phyloP scores from a whole-genome alignment of 2,113 vertebrate genomes.

The Cynocephalus volans region DNA sequence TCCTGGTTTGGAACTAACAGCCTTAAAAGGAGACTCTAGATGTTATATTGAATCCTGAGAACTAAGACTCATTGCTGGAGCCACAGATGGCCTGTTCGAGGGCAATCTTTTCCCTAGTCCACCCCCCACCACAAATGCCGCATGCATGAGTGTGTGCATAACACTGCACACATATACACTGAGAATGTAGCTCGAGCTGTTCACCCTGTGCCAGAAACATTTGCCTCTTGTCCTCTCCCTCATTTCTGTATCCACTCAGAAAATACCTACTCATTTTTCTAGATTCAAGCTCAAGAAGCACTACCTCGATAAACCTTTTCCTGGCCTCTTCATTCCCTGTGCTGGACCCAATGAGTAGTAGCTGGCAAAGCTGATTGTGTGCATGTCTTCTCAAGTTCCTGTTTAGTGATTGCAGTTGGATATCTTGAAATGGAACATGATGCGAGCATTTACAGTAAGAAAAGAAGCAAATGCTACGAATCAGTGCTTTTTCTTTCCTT shows the following conservation, averaged over 20 bases:
- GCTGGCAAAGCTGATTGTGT: fast-evolving
- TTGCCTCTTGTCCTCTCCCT: not conserved
- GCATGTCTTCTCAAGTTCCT: not conserved
- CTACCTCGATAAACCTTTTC: not conserved
- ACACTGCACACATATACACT: not conserved
- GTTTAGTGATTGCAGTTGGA: not conserved
- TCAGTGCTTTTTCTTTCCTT: not conserved
- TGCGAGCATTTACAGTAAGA: not conserved
- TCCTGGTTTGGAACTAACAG: not conserved
- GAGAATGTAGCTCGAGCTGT: not conserved
- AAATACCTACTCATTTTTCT: not conserved
- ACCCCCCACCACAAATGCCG: fast-evolving
- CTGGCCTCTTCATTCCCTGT: not conserved
- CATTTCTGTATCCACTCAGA: not conserved
- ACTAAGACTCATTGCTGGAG: not conserved
- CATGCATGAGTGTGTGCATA: not conserved
- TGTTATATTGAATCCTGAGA: not conserved
- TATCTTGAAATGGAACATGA: not conserved
- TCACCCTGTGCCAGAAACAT: not conserved
- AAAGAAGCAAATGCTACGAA: not conserved
- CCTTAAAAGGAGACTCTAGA: not conserved
- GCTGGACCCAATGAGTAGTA: not conserved
- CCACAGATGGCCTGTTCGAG: not conserved
- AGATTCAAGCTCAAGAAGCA: not conserved
- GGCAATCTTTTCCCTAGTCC: not conserved